Base-by-base conservation (phyloP, 2,113 vertebrate species). In the Plecturocebus donacophilus region DNA sequence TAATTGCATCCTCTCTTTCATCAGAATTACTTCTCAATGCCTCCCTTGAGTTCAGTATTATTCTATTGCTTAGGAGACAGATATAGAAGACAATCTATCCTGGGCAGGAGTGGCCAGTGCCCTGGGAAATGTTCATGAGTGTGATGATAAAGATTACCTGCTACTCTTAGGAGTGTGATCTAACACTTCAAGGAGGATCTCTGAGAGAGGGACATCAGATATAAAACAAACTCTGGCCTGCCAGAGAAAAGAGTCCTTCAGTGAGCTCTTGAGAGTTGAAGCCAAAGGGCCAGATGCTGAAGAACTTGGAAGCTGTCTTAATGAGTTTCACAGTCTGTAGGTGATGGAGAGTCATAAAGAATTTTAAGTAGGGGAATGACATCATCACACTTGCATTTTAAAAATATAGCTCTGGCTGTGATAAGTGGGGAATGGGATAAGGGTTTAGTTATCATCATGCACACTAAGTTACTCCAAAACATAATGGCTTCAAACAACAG, bases 191-290 rank as follows among this genome's bases (percentile, higher is more conserved):
- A 32, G 83, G 47, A 25, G 38, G 25, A 35, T 32, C 77, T 86
- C 61, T 21, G 52, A 49, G 35, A 8, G 35, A 35, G 40, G 47
- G n/a, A 2, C n/a, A 38, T 58, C 68, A 56, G 42, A 17, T 25
- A 49, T 1, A 61, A 86, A 92, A 54, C 8, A 61, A 35, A 20
- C 45, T 64, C 40, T 76, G 64, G 70, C 6, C 47, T 84, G 40
- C 42, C 23, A 25, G 47, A 61, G 27, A 32, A 76, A 71, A 21
- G n/a, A 71, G 80, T 47, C 27, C 21, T 73, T 3, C 64, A 16
- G 47, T 47, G 87, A 91, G 80, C 47, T 81, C 52, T 71, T 38
- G 54, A 97, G 76, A 70, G 23, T 6, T 35, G 61, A 96, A 47
- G 40, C 54, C 88, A 70, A 45, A 56, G 93, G 88, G 23, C 88